Percentiles rank a stretch among this genome's conserved stretches.
These are phyloP conservation scores for Elephas maximus DNA, from an alignment of 2,113 vertebrate genomes.

Conservation along the genomic window DNA sequence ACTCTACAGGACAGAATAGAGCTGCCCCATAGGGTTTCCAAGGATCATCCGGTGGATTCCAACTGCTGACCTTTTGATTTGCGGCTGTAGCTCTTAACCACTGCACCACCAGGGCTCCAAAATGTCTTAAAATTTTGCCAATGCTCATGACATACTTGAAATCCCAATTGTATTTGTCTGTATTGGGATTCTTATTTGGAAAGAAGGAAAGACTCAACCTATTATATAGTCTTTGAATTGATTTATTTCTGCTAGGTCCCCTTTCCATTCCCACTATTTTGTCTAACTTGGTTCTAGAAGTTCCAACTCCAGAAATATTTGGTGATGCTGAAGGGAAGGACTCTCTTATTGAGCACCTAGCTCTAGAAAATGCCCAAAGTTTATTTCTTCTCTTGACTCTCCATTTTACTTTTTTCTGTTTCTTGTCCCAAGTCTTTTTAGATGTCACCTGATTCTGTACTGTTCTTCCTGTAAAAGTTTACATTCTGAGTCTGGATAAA, in stretches of 20 bases:
- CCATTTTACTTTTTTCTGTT: neutral
- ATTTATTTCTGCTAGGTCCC: neutral
- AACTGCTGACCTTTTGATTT: too few species aligned
- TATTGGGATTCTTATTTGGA: neutral
- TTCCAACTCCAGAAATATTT: neutral
- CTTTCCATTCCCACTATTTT: neutral
- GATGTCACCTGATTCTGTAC: neutral
- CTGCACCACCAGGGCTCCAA: too few species aligned
- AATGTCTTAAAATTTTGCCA: neutral
- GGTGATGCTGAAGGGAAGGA: neutral
- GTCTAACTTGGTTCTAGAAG: neutral
- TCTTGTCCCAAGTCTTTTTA: neutral
- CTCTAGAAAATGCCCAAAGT: neutral
- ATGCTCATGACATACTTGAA: neutral
- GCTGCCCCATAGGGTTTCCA: too few species aligned
- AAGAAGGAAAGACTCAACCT: neutral
- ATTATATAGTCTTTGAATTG: neutral
- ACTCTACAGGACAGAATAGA: too few species aligned
- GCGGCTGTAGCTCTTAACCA: too few species aligned
- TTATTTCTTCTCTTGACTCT: neutral
- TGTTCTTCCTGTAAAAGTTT: neutral
- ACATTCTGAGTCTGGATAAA: neutral
- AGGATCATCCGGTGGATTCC: too few species aligned
- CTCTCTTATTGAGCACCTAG: neutral
- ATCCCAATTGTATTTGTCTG: neutral